Evolutionary conservation across 2,797 vertebrate genomes (phyloP), one percentile per base, ranked within the genome.

Genomic region (Chrosomus eos): DNA sequence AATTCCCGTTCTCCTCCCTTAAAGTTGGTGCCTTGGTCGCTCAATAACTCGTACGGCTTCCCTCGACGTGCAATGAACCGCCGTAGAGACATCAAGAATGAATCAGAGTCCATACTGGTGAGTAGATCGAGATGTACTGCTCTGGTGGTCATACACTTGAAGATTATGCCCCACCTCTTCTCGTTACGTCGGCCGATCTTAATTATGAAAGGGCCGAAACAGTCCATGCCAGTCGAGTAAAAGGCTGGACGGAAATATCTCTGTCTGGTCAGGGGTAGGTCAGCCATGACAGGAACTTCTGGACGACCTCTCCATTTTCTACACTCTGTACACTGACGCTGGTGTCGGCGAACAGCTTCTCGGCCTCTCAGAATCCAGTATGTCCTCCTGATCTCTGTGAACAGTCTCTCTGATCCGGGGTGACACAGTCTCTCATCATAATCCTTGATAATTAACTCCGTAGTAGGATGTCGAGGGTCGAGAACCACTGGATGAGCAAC

Each of bases 361-460:
- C 71, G 1, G 1, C 78, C 60, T 7, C 71, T n/a, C n/a, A n/a
- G n/a, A n/a, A n/a, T n/a, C n/a, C n/a, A n/a, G n/a, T n/a, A n/a
- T n/a, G n/a, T n/a, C n/a, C n/a, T 40, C 31, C 84, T 80, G 23
- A 81, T 43, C 16, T 85, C 78, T 7, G 67, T 53, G 36, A 73
- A 51, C 7, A 76, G 33, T 28, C 58, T 3, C 75, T 80, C 75
- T 11, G 18, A 1, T 1, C 83, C 66, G 0, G 83, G 75, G n/a
- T 85, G 66, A 43, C 11, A 31, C 9, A 72, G 36, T 14, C 3
- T 28, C 23, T 86, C 58, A 43, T 82, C 66, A 21, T 67, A 38
- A 36, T 67, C 66, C 38, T 48, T 64, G 23, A 85, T 85, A n/a
- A 85, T 64, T 36, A 80, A n/a, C 36, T 36, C 36, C 2, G 33